These are phyloP conservation scores for Ictalurus punctatus DNA, from an alignment of 2,113 vertebrate genomes.

Conservation along the genomic window DNA sequence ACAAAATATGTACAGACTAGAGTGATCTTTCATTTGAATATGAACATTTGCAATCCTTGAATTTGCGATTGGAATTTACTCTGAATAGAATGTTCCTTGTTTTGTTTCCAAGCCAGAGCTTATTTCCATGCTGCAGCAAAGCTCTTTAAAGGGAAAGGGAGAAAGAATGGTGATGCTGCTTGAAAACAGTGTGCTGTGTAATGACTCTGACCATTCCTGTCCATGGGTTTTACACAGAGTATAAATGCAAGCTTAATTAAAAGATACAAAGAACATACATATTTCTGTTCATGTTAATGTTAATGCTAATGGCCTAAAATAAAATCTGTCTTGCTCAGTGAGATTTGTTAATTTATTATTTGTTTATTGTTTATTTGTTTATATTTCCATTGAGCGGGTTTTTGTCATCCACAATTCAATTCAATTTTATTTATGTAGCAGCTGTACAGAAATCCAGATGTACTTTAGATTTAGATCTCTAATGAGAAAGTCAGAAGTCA, in stretches of 20 bases:
- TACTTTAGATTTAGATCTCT: not conserved
- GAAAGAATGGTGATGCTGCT: not conserved
- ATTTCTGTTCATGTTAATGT: not conserved
- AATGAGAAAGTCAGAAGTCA: not conserved
- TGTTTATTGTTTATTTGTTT: not conserved
- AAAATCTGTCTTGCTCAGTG: not conserved
- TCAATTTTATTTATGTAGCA: not conserved
- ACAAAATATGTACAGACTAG: not conserved
- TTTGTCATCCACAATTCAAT: not conserved
- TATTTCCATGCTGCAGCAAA: conserved; percentile 24
- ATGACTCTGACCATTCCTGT: not conserved
- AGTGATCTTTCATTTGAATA: not conserved
- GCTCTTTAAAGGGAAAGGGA: not conserved
- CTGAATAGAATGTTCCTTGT: not conserved
- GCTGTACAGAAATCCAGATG: not conserved
- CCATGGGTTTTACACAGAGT: conserved; percentile 11
- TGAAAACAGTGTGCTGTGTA: not conserved
- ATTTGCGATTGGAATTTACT: not conserved
- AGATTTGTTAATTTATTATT: not conserved
- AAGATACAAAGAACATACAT: not conserved
- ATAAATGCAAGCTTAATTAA: not conserved
- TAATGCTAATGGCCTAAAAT: not conserved
- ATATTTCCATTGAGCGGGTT: not conserved
- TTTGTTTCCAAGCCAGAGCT: conserved; percentile 18
- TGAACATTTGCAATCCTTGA: conserved; percentile 12